Evolutionary conservation across 2,888 invertebrate genomes (phyloP), one percentile per base, ranked within the genome.

Genomic region (Magallana nippona): DNA sequence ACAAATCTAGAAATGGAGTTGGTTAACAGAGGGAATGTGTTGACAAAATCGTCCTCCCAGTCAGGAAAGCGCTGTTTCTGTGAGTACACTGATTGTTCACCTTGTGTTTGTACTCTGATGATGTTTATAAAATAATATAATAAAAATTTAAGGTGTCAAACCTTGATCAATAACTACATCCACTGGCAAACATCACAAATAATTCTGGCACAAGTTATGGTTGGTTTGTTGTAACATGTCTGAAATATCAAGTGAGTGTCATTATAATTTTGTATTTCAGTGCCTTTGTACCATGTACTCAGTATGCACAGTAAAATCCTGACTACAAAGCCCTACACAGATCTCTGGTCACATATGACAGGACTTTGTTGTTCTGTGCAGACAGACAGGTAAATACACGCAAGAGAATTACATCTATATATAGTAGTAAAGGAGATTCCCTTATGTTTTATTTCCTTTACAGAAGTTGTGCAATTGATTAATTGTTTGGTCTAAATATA

Each of bases 1-100:
- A 98, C 97, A 81, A 98, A 98, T 95, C 95, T 98, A 85, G 98
- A 98, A 95, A 96, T 98, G 85, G 98, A 98, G 95, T 95, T 98
- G 78, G 82, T 93, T 60, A 97, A 98, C 94, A 96, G 97, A 78
- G 97, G 97, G n/a, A 98, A 98, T 19, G 88, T 86, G 44, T 86
- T 92, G 22, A 87, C 86, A 27, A 63, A 85, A 57, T 85, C 88
- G 17, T 85, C 86, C 77, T 85, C 86, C 60, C 60, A 82, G 32
- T 81, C 88, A 82, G 91, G 86, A 79, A 91, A 90, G 85, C 89
- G 87, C 85, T 88, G 90, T 77, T 90, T 92, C 83, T 88, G 92
- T 92, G 87, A 91, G 92, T 89, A 44, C 44, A 44, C 44, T 8
- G 5, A 5, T 8, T 5, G 44, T 44, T 44, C n/a, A n/a, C n/a